These are phyloP conservation scores for Ornithoptera alexandrae DNA, from an alignment of 2,888 invertebrate genomes.

Conservation along the genomic window DNA sequence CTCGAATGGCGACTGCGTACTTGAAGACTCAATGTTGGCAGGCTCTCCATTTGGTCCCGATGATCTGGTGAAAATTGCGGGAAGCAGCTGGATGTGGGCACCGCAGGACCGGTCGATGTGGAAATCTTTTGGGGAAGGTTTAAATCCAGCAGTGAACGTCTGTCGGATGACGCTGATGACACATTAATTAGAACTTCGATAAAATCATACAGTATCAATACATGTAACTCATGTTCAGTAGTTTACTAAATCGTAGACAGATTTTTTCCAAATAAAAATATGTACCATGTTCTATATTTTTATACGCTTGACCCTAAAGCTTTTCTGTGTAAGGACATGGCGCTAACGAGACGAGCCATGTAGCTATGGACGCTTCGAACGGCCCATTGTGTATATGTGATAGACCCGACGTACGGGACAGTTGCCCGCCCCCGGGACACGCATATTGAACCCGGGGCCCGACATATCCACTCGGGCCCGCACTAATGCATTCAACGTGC, in stretches of 20 bases:
- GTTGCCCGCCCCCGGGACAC: constrained; percentile 22
- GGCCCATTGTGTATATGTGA: constrained; percentile 24
- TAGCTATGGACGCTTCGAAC: constrained; percentile 12
- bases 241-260: not conserved
- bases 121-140: too few relatives aligned
- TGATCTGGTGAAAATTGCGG: too few relatives aligned
- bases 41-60: too few relatives aligned
- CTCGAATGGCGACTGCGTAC: too few relatives aligned
- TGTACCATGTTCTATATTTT: constrained; percentile 12
- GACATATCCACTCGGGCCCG: constrained; percentile 14
- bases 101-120: too few relatives aligned
- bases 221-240: not conserved
- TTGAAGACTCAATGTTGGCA: too few relatives aligned
- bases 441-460: constrained; percentile 18
- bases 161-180: too few relatives aligned
- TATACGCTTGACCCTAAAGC: constrained; percentile 18
- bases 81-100: too few relatives aligned
- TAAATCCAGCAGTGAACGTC: too few relatives aligned
- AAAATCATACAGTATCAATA: not conserved
- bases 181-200: not conserved
- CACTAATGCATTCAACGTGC: constrained; percentile 26
- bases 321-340: not conserved
- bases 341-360: constrained; percentile 17
- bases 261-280: not conserved
- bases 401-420: constrained; percentile 15